phyloP scores from a whole-genome alignment of 1,140 invertebrate genomes.

The Nebria ingens region DNA sequence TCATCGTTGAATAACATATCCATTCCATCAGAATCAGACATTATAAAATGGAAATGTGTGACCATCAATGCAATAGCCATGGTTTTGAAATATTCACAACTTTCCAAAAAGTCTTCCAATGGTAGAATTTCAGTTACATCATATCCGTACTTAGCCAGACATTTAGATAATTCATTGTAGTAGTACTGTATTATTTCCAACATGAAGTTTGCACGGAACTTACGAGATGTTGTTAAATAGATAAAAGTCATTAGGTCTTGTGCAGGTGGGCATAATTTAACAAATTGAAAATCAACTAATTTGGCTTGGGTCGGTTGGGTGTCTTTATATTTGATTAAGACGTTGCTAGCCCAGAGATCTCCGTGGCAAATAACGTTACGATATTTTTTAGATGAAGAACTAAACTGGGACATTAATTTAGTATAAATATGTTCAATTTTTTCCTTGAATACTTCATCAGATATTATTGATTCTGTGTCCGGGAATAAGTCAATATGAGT shows the following conservation, averaged over 20 bases:
- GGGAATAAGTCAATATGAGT: not conserved
- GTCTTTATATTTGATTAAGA: conserved; percentile 31
- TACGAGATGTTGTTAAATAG: conserved; percentile 37
- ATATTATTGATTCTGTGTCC: not conserved
- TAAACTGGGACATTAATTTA: not conserved
- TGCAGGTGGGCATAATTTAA: conserved; percentile 39
- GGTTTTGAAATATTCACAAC: conserved; percentile 2
- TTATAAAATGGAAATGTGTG: not conserved
- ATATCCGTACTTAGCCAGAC: conserved; percentile 21
- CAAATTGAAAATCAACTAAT: conserved; percentile 50
- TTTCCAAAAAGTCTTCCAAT: conserved; percentile 16
- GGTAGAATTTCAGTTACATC: conserved; percentile 16
- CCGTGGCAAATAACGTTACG: conserved; percentile 12
- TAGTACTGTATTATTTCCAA: conserved; percentile 29
- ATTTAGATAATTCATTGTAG: conserved; percentile 28
- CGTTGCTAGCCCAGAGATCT: conserved; percentile 10
- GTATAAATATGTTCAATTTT: not conserved
- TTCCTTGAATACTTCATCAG: not conserved
- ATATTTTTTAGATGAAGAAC: not conserved
- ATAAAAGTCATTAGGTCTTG: conserved; percentile 39
- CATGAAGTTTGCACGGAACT: conserved; percentile 22
- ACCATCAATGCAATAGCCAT: not conserved
- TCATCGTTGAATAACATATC: not conserved
- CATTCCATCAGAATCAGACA: not conserved
- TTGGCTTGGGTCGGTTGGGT: conserved; percentile 33